Base-by-base conservation (phyloP, 1,140 invertebrate species). In the Heliconius himera region DNA sequence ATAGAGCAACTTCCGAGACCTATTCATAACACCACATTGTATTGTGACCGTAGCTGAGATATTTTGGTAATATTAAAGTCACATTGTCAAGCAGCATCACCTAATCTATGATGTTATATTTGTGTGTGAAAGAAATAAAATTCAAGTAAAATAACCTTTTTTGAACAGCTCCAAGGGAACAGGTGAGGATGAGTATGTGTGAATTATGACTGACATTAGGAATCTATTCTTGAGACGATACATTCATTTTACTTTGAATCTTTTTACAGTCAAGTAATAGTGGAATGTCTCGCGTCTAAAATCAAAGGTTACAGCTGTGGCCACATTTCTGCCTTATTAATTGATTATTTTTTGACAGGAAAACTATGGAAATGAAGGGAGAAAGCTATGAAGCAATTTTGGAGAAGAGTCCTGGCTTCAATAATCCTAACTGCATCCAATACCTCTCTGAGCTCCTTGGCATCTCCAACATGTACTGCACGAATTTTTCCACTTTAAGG, bases 371-470 rank as follows among this genome's bases (percentile, higher is more conserved):
- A 95, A 96, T 96, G 96, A 97, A 97, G 95, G 97, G 96, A 87
- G 97, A 96, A 93, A 96, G 95, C 85, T 99, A 97, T 96, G 97
- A 98, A 95, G 96, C 97, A 84, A 96, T 98, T 87, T 96, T 99
- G 89, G 96, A 97, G 94, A 97, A 97, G 94, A 97, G 97, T 88
- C 95, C 97, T 85, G 97, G 97, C 84, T 98, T 98, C 95, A 97
- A 97, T 95, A 99, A 99, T 95, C 97, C 97, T 56, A 98, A 98
- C 95, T 98, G 97, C 95, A 96, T 98, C 87, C 96, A 96, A 94
- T 97, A 96, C 95, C 96, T 98, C 78, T 95, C 96, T 82, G 96
- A 96, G 87, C 95, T 96, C 77, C 96, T 98, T 90, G 96, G 96
- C 76, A 96, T 98, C 83, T 95, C 96, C 80, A 95, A 96, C 86